These are phyloP conservation scores for Leptogaster cylindrica DNA, from an alignment of 2,888 invertebrate species.

Conservation along the genomic window DNA sequence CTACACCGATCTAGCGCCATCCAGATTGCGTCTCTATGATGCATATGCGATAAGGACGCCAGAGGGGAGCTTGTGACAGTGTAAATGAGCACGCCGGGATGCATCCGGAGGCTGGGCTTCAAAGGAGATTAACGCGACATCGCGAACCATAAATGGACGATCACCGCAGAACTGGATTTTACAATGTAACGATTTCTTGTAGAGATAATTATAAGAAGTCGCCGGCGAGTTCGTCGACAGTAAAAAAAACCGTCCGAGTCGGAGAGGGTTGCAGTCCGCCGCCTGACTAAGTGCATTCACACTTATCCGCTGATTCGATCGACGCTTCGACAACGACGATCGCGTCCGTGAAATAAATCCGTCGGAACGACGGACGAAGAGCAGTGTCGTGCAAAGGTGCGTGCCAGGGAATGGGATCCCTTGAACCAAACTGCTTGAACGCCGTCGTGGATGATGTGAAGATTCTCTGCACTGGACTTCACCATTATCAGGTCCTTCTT, in stretches of 20 bases:
- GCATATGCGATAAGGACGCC: not conserved
- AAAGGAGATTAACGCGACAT: not conserved
- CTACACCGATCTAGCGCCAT: no score
- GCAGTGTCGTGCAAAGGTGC: not conserved
- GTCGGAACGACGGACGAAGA: not conserved
- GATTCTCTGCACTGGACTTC: no score
- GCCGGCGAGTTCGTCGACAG: not conserved
- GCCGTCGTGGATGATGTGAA: no score
- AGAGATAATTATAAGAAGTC: not conserved
- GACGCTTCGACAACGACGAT: not conserved
- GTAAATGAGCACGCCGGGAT: not conserved
- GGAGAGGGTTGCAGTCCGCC: not conserved
- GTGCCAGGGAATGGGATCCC: no score
- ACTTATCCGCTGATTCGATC: not conserved
- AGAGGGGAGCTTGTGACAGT: not conserved
- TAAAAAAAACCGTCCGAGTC: not conserved
- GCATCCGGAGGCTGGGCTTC: not conserved
- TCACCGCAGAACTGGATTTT: slow-evolving; percentile 1
- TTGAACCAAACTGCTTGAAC: no score
- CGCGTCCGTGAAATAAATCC: not conserved
- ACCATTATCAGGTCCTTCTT: no score
- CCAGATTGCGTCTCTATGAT: not conserved
- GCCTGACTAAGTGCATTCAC: not conserved
- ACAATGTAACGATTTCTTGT: slow-evolving; percentile 10
- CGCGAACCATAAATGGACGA: not conserved